Evolutionary conservation across 2,113 vertebrate species (phyloP).

Genomic region (Sorex araneus): DNA sequence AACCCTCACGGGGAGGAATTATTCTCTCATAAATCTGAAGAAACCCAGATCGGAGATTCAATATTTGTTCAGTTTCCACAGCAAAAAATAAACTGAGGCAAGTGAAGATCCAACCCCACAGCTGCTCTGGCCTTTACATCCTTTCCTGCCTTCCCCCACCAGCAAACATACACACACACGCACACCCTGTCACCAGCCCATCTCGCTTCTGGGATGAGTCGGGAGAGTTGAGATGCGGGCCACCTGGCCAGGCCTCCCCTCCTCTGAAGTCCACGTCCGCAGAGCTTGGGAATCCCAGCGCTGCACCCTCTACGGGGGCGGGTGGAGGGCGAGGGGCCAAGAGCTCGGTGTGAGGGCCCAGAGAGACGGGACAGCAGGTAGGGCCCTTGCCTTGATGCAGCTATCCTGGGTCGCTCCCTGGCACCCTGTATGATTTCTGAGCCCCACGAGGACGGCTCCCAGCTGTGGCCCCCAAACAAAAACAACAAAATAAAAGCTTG

Average conservation of each 20-base stretch:
- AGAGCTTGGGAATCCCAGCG: background rate
- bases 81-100: background rate
- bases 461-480: too few relatives aligned
- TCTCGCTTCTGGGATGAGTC: background rate
- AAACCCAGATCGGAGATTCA: background rate
- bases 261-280: background rate
- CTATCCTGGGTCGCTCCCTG: too few relatives aligned
- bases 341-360: background rate
- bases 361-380: too few relatives aligned
- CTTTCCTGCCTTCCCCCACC: background rate
- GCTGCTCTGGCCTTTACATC: background rate
- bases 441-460: too few relatives aligned
- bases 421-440: too few relatives aligned
- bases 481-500: too few relatives aligned
- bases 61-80: slow-evolving; percentile 32
- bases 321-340: background rate
- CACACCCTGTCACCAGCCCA: background rate
- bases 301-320: background rate
- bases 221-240: background rate
- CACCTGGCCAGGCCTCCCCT: background rate
- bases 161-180: too few relatives aligned
- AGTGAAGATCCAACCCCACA: background rate
- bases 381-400: too few relatives aligned
- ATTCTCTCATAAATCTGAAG: slow-evolving; percentile 28
- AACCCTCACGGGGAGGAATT: slow-evolving; percentile 6